Conservation (phyloP, 2,888 invertebrate genomes). For the Tanaodytes sp. region DNA sequence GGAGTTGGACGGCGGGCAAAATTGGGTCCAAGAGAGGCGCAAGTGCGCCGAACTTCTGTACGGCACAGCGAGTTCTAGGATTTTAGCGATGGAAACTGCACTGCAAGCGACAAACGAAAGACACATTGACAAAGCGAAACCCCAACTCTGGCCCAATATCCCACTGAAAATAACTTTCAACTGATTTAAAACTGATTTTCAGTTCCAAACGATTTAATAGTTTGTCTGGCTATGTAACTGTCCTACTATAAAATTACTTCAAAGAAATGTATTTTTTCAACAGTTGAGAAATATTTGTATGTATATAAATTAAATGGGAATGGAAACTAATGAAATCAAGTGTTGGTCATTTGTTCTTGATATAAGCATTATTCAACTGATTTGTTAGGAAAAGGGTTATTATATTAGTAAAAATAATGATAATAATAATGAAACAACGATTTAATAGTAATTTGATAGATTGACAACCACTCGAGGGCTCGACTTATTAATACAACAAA, state of each 20-base stretch:
- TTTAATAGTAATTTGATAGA: slow-evolving; percentile 19
- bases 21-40: slow-evolving; percentile 67
- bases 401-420: too few relatives aligned
- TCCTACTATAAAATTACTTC: too few relatives aligned
- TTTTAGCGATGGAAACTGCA: slow-evolving; percentile 83
- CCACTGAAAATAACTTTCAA: slow-evolving; percentile 75
- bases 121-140: slow-evolving; percentile 77
- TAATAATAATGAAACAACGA: too few relatives aligned
- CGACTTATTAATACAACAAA: slow-evolving; percentile 27
- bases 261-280: too few relatives aligned
- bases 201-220: neutral
- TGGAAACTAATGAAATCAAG: too few relatives aligned
- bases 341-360: too few relatives aligned
- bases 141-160: slow-evolving; percentile 82
- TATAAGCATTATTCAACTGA: too few relatives aligned
- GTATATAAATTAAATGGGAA: too few relatives aligned
- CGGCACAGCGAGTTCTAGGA: slow-evolving; percentile 78
- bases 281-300: too few relatives aligned
- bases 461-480: slow-evolving; percentile 23
- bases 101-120: slow-evolving; percentile 79
- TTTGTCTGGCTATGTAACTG: too few relatives aligned
- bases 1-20: slow-evolving; percentile 55
- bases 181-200: too few relatives aligned
- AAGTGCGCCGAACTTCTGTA: slow-evolving; percentile 76
- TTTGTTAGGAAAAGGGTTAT: too few relatives aligned